Percentiles rank a stretch among this genome's conserved stretches.
phyloP scores from a whole-genome alignment of 2,888 invertebrate genomes.

The Drosophila birchii region DNA sequence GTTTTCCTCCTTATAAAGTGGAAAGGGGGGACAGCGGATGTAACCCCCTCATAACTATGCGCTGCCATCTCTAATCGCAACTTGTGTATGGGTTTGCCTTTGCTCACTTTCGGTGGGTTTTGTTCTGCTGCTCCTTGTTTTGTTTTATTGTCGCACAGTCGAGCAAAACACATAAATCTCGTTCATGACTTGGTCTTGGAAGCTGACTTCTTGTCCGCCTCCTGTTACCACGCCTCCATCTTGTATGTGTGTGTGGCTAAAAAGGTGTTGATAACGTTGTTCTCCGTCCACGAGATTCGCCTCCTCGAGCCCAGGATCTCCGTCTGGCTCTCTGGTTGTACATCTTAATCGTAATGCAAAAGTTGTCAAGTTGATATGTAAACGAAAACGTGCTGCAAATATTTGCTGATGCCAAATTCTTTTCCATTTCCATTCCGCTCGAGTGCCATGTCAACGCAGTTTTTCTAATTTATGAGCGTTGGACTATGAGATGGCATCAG shows the following conservation, averaged over 20 bases:
- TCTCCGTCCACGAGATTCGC: constrained; percentile 25
- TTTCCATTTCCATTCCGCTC: constrained; percentile 42
- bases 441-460: constrained; percentile 58
- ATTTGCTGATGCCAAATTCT: constrained; percentile 71
- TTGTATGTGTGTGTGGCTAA: constrained; percentile 38
- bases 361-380: constrained; percentile 79
- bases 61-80: constrained; percentile 77
- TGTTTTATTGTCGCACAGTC: constrained; percentile 78
- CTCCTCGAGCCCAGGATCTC: background rate
- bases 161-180: constrained; percentile 81
- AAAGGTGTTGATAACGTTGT: constrained; percentile 79
- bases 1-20: constrained; percentile 1
- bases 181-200: constrained; percentile 66
- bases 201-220: constrained; percentile 41
- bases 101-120: background rate
- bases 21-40: background rate
- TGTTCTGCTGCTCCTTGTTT: constrained; percentile 42
- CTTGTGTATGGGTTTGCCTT: constrained; percentile 55
- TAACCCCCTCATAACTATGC: constrained; percentile 58
- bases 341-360: constrained; percentile 81
- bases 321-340: constrained; percentile 54
- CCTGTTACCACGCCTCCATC: constrained; percentile 27
- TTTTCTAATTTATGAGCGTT: constrained; percentile 71
- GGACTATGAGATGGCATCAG: constrained; percentile 5
- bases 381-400: constrained; percentile 79